Percentiles rank a stretch among this genome's conserved stretches.
phyloP scores from a whole-genome alignment of 1,140 invertebrate genomes.

The Thaumatotibia leucotreta region DNA sequence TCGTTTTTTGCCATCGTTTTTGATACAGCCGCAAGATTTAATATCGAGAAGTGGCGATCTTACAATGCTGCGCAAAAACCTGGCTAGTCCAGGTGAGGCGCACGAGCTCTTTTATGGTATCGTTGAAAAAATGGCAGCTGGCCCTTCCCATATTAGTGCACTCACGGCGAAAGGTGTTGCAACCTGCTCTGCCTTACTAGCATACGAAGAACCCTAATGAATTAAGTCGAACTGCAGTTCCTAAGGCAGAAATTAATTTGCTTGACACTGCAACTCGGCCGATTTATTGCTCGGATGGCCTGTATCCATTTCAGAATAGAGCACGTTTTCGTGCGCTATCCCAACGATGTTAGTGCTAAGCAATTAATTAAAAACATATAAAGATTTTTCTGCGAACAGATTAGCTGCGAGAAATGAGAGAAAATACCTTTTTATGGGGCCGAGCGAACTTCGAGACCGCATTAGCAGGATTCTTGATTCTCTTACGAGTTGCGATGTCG shows the following conservation, averaged over 20 bases:
- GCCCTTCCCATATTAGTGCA: constrained; percentile 46
- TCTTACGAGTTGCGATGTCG: constrained; percentile 35
- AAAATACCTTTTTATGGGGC: constrained; percentile 38
- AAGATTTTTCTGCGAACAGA: constrained; percentile 42
- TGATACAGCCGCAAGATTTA: constrained; percentile 7
- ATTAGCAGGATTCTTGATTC: constrained; percentile 35
- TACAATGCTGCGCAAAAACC: constrained; percentile 26
- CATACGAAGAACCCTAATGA: constrained; percentile 30
- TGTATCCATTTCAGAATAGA: constrained; percentile 29
- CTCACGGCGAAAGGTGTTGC: constrained; percentile 49
- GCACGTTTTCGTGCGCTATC: constrained; percentile 22
- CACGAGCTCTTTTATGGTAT: constrained; percentile 33
- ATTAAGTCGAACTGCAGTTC: constrained; percentile 27
- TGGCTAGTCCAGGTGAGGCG: constrained; percentile 35
- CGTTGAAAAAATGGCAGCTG: constrained; percentile 54
- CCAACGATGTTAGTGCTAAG: constrained; percentile 17
- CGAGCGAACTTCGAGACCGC: constrained; percentile 25
- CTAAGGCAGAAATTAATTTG: constrained; percentile 44
- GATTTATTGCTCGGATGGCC: constrained; percentile 18
- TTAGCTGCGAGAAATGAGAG: constrained; percentile 42
- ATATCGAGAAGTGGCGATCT: neutral
- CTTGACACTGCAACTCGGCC: constrained; percentile 15
- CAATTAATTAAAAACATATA: constrained; percentile 59
- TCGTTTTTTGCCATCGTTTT: constrained; percentile 14
- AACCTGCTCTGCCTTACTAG: constrained; percentile 28